A percentile compares a stretch with the other conserved stretches of the same genome.
Evolutionary conservation across 2,113 vertebrate genomes (phyloP).

Genomic region (Acrocephalus kingi): DNA sequence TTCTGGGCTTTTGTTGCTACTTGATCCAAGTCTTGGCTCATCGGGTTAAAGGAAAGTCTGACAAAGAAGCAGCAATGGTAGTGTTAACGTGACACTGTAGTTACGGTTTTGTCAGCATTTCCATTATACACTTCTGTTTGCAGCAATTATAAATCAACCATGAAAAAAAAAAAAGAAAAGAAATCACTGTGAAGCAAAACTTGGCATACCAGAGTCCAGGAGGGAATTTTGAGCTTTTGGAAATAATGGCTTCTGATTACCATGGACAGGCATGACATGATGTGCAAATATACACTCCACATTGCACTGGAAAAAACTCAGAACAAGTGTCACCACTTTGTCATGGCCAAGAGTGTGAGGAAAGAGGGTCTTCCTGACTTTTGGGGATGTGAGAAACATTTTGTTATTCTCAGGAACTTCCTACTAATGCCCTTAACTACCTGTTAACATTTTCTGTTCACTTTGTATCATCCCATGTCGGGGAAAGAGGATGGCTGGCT

Average conservation of each 20-base stretch:
- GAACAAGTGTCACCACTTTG: constrained; percentile 12
- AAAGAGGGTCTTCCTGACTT: background rate
- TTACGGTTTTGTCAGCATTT: constrained; percentile 52
- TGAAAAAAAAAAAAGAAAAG: background rate
- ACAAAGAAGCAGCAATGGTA: background rate
- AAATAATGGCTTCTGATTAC: constrained; percentile 65
- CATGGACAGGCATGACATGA: constrained; percentile 53
- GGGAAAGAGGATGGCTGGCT: background rate
- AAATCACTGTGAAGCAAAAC: constrained; percentile 35
- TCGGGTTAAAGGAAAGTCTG: constrained; percentile 24
- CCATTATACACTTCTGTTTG: constrained; percentile 47
- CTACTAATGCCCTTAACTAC: background rate
- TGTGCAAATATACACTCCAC: constrained; percentile 42
- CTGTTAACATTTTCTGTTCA: constrained; percentile 1
- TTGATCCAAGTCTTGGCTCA: background rate
- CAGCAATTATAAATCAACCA: constrained; percentile 36
- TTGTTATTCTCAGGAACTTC: background rate
- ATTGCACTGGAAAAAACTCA: background rate
- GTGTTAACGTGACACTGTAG: background rate
- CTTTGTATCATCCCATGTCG: background rate
- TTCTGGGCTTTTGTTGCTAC: constrained; percentile 29
- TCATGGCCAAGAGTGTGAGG: background rate
- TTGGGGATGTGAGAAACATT: background rate
- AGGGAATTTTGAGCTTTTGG: constrained; percentile 62
- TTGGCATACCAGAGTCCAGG: constrained; percentile 54